Base-by-base conservation (phyloP, 2,113 vertebrate genomes). In the Pluvianellus socialis region DNA sequence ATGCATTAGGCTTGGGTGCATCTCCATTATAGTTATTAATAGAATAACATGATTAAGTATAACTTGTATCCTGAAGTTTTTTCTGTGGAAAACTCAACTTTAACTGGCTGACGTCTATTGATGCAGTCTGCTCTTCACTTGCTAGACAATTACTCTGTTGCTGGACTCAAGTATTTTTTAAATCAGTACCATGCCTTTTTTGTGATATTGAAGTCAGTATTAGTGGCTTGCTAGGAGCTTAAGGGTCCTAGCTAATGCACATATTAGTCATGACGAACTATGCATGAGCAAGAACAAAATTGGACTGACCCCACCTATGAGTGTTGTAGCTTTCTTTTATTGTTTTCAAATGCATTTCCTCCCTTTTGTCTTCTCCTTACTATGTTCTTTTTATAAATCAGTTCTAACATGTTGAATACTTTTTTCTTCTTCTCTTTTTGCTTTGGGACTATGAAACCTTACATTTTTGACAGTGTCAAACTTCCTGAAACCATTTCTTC, bases 221-320 rank as follows among this genome's bases (percentile, higher is more conserved):
- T 2, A 63, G 27, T 13, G 8, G 3, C 14, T 88, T 63, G 5
- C 9, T 58, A 56, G 18, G 26, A 82, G 5, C 30, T 53, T 49
- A 19, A 45, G 58, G 30, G 28, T 82, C n/a, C 15, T n/a, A 56
- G 16, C 3, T 61, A 50, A 30, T 2, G 5, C 33, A 28, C 5
- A 4, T 47, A 66, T 50, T 70, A 83, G 72, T 27, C 32, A 38
- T 83, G n/a, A 74, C 22, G 27, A 90, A 50, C 4, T 6, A 7
- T 30, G 22, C 12, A 45, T 20, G 18, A 83, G 18, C 49, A 44
- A 44, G 9, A 94, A 59, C 7, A 76, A 75, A 80, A 61, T 6
- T 40, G 4, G n/a, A 58, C 26, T 9, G 2, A 56, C 1, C 10
- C 3, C 17, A n/a, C 4, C 5, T 56, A 35, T 4, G 12, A 72